Conservation (phyloP, 2,797 vertebrate genomes). For the Garrulus glandarius region DNA sequence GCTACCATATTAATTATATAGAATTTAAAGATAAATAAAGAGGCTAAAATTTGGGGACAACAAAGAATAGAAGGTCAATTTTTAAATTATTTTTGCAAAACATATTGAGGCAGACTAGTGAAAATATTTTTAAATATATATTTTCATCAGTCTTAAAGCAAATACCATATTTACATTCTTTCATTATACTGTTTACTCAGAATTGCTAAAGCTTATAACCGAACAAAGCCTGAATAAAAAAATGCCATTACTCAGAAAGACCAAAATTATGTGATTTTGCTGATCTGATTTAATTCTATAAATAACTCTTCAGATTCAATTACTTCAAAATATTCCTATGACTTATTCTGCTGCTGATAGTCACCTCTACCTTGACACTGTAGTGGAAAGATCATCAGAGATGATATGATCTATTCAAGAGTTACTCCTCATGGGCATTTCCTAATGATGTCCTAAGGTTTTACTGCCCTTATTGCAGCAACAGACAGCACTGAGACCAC, state of each 20-base stretch:
- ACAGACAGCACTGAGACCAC: not conserved
- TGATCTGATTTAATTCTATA: not conserved
- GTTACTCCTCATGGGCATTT: not conserved
- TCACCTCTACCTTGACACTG: not conserved
- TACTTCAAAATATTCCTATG: not conserved
- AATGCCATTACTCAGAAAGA: not conserved
- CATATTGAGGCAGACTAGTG: not conserved
- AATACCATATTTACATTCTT: not conserved
- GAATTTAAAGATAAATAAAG: not conserved
- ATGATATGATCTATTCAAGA: not conserved
- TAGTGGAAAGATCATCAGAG: not conserved
- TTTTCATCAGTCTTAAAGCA: not conserved
- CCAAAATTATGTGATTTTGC: not conserved
- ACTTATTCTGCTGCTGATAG: not conserved
- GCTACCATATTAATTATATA: not conserved
- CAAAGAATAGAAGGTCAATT: not conserved
- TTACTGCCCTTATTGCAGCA: not conserved
- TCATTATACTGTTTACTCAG: not conserved
- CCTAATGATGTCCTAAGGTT: not conserved
- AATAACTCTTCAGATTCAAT: not conserved
- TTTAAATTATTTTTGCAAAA: not conserved
- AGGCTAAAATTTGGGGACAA: not conserved
- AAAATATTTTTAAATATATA: not conserved
- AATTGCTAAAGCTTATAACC: not conserved
- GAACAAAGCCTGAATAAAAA: not conserved